Evolutionary conservation across 2,888 invertebrate genomes (phyloP).

Genomic region (Aspidapion aeneum): DNA sequence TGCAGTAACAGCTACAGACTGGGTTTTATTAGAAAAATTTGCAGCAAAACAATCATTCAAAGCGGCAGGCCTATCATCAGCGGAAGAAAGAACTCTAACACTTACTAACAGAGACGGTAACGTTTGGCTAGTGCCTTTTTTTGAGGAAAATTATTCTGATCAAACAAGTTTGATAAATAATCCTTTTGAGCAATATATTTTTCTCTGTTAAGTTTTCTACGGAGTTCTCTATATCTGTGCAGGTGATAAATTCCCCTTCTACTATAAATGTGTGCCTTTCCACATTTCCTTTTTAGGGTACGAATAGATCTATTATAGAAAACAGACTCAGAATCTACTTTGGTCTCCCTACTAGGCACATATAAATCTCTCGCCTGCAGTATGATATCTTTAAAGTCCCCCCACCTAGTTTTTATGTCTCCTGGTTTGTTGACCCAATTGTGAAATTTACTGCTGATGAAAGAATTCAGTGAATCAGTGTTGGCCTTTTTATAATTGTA

Average conservation of each 20-base stretch:
- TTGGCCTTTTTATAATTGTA: not conserved
- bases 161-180: not conserved
- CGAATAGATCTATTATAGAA: not conserved
- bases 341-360: not conserved
- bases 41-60: not conserved
- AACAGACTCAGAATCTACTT: not conserved
- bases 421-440: not conserved
- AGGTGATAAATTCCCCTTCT: not conserved
- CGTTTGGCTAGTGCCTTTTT: too few species aligned
- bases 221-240: not conserved
- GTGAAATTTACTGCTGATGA: not conserved
- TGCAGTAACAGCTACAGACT: too few species aligned
- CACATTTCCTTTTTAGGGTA: not conserved
- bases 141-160: not conserved
- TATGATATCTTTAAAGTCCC: not conserved
- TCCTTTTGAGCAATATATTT: not conserved
- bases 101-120: too few species aligned
- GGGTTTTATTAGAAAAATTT: too few species aligned
- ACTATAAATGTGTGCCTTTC: not conserved
- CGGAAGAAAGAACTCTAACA: too few species aligned
- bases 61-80: too few species aligned
- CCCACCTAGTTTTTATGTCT: not conserved
- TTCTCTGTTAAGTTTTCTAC: not conserved
- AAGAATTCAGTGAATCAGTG: not conserved
- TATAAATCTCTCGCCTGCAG: not conserved